Evolutionary conservation across 2,888 invertebrate species (phyloP), one percentile per base, ranked within the genome.

Genomic region (Rhingia rostrata): DNA sequence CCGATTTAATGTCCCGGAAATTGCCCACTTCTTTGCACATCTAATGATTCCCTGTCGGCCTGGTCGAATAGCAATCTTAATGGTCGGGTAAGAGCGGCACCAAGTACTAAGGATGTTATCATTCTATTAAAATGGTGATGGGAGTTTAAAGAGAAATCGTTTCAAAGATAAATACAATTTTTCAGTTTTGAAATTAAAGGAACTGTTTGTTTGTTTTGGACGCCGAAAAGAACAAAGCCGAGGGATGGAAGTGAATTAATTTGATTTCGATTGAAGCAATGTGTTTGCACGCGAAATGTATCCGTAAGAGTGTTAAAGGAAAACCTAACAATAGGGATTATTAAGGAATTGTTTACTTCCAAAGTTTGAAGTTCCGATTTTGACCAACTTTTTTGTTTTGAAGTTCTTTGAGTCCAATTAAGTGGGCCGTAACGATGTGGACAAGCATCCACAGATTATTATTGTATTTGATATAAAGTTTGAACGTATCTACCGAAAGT

Each of bases 1-100:
- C 12, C 66, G 61, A 80, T 43, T 80, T 80, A 73, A 79, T 72
- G 66, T 67, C 47, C 39, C 79, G 79, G 79, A 80, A 80, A 80
- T 80, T 80, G 47, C 54, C 66, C 60, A 61, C 64, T 70, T 64
- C 58, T 64, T 30, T 39, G 10, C 33, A 56, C 35, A 58, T 60
- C 41, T 49, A 60, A 51, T 70, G 58, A 58, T 69, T 58, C 30
- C 58, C 33, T 12, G 45, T 30, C 39, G 49, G 12, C 51, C 49
- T 1, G 60, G 51, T 66, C 39, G 49, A 61, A 14, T 51, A 37
- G 22, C 10, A 37, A 1, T 22, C 22, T 22, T 35, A 12, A n/a
- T 47, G 37, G 30, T 14, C 35, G 33, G 14, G 33, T 12, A 33
- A 5, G 32, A 22, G 39, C 12, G 7, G 51, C 51, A 39, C 6